phyloP scores from a whole-genome alignment of 2,797 vertebrate species.

The Syncerus caffer region DNA sequence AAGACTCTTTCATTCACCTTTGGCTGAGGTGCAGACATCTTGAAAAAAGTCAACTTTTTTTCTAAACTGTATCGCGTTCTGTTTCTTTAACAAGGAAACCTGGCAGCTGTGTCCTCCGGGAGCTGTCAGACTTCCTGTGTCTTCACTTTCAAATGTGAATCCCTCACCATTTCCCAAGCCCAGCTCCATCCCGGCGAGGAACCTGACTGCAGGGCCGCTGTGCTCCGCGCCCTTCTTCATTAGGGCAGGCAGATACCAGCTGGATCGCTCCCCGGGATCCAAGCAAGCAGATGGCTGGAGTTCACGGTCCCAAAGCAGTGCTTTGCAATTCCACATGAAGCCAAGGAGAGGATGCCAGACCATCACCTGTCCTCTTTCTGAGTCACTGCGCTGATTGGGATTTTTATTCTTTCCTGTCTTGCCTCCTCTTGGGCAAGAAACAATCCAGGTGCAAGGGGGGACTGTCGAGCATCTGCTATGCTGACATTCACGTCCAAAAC shows the following conservation, averaged over 20 bases:
- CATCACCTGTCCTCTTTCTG: background rate
- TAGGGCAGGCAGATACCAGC: background rate
- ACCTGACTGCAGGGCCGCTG: accelerated
- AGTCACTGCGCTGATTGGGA: background rate
- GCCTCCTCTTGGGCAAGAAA: background rate
- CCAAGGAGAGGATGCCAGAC: background rate
- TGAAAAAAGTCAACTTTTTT: background rate
- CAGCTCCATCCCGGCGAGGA: background rate
- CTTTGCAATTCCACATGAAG: slow-evolving; percentile 23
- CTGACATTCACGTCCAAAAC: background rate
- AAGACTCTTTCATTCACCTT: background rate
- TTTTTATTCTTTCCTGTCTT: slow-evolving; percentile 28
- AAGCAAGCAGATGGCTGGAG: background rate
- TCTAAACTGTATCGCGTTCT: background rate
- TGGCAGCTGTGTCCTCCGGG: background rate
- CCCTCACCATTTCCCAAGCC: background rate
- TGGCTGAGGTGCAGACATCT: background rate
- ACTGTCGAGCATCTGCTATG: background rate
- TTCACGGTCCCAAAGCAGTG: background rate
- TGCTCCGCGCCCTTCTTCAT: accelerated
- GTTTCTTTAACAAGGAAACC: background rate
- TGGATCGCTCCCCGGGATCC: background rate
- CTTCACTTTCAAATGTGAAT: background rate
- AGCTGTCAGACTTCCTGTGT: background rate
- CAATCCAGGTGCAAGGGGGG: background rate